phyloP scores from a whole-genome alignment of 2,888 invertebrate species.

The Cantharis flavilabris region DNA sequence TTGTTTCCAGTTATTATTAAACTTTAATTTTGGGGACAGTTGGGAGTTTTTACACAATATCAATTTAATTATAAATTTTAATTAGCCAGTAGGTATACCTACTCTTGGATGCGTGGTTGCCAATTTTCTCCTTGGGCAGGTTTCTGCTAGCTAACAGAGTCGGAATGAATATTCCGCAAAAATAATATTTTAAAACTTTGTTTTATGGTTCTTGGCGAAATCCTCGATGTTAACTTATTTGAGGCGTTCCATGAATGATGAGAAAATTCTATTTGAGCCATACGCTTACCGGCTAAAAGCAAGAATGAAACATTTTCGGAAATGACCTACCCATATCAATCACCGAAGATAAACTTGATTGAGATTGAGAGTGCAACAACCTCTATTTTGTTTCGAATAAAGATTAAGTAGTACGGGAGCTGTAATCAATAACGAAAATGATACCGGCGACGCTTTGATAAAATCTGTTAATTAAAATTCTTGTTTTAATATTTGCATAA shows the following conservation, averaged over 20 bases:
- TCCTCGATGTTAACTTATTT: not conserved
- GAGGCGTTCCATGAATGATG: not conserved
- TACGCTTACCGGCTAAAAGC: not conserved
- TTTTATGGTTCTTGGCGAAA: not conserved
- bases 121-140: not conserved
- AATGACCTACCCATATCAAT: not conserved
- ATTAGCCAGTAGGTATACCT: not conserved
- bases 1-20: not conserved
- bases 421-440: not conserved
- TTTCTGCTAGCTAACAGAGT: not conserved
- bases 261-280: not conserved
- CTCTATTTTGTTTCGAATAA: not conserved
- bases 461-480: not conserved
- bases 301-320: not conserved
- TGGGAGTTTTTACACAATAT: not conserved
- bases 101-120: not conserved
- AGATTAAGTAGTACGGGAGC: not conserved
- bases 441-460: not conserved
- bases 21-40: not conserved
- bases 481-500: not conserved
- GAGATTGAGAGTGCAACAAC: not conserved
- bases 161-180: not conserved
- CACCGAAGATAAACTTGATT: not conserved
- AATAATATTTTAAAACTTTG: not conserved
- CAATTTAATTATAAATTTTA: not conserved